Conservation (phyloP, 1,140 invertebrate genomes). For the Diuraphis noxia region DNA sequence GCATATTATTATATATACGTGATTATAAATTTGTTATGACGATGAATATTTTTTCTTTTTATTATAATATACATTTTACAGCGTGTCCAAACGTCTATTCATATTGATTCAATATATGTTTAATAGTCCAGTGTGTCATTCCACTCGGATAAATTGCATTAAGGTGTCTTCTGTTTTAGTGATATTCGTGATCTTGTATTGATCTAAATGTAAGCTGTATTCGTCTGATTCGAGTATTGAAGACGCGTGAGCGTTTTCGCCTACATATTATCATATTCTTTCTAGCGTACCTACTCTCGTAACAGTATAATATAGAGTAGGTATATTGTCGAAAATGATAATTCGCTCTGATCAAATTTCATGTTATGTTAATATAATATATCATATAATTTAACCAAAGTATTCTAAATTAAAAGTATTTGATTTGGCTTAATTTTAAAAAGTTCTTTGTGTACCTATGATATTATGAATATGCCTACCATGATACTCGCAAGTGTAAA, state of each 20-base stretch:
- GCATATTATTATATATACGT: background rate
- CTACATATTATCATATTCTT: background rate
- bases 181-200: constrained; percentile 23
- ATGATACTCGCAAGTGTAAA: background rate
- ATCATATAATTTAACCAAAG: background rate
- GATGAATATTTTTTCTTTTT: background rate
- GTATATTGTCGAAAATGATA: background rate
- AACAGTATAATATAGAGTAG: background rate
- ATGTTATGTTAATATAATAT: too few species aligned
- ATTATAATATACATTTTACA: background rate
- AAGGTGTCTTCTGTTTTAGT: constrained; percentile 26
- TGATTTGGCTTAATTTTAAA: background rate
- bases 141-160: constrained; percentile 28
- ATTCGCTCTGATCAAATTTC: background rate
- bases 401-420: background rate
- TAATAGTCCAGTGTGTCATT: constrained; percentile 20
- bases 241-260: background rate
- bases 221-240: background rate
- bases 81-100: constrained; percentile 49
- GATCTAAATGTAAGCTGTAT: constrained; percentile 26
- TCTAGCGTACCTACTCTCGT: background rate
- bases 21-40: constrained; percentile 16
- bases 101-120: background rate
- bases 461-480: background rate
- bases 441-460: background rate